phyloP scores from a whole-genome alignment of 2,113 vertebrate species.

The Hippocampus mohnikei region DNA sequence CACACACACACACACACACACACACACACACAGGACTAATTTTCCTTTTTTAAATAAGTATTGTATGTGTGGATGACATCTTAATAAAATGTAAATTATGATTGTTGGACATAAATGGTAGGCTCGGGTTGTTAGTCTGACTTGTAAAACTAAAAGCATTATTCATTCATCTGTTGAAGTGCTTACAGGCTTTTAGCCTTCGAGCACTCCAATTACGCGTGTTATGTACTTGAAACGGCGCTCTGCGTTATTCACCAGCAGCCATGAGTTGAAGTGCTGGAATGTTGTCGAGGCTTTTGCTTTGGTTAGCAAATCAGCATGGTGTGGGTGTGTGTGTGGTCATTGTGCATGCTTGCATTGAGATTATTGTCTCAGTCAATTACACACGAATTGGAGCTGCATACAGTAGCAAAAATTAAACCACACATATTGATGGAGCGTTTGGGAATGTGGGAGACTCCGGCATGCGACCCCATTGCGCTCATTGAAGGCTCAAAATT shows the following conservation, averaged over 20 bases:
- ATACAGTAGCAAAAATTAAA: not conserved
- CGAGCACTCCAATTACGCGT: not conserved
- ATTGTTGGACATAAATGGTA: not conserved
- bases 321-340: not conserved
- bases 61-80: not conserved
- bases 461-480: no score
- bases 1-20: slow-evolving; percentile 15
- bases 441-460: not conserved
- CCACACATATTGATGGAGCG: not conserved
- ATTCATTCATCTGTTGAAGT: slow-evolving; percentile 4
- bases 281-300: not conserved
- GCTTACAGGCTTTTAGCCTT: not conserved
- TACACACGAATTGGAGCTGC: not conserved
- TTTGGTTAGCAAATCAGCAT: not conserved
- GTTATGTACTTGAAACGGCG: not conserved
- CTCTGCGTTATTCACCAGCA: not conserved
- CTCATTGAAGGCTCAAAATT: no score
- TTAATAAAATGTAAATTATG: not conserved
- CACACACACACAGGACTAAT: slow-evolving; percentile 8
- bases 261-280: not conserved
- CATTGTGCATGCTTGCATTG: not conserved
- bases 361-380: not conserved
- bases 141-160: not conserved
- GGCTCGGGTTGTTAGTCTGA: not conserved
- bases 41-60: slow-evolving; percentile 7